Percentiles rank a stretch among this genome's conserved stretches.
These are phyloP conservation scores for Oopsacas minuta DNA, from an alignment of 37 sponge, comb jelly and placozoan genomes.

Conservation along the genomic window DNA sequence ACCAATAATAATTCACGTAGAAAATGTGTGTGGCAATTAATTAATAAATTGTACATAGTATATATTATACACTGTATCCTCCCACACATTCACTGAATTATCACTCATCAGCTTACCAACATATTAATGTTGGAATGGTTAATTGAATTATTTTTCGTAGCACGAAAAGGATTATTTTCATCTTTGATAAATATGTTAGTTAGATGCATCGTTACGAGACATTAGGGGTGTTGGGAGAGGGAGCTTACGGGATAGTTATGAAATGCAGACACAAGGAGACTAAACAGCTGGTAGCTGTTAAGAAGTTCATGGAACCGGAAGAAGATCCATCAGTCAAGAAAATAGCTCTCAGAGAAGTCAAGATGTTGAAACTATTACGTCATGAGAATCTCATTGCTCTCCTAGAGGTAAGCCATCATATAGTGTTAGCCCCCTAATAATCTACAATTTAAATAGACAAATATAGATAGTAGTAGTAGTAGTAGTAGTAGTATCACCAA, in stretches of 20 bases:
- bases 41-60: no score
- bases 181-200: no score
- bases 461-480: background rate
- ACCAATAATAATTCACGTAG: no score
- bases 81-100: no score
- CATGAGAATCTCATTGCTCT: conserved; percentile 93
- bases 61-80: no score
- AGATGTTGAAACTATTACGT: conserved; percentile 82
- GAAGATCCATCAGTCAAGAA: conserved; percentile 94
- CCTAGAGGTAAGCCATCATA: conserved; percentile 54
- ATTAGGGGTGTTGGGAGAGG: conserved; percentile 92
- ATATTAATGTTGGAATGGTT: no score
- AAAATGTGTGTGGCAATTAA: no score
- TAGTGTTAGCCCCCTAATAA: no score
- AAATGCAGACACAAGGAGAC: conserved; percentile 89
- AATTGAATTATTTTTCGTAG: no score
- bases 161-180: no score
- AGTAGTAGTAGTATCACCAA: background rate
- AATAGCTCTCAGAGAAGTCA: conserved; percentile 87
- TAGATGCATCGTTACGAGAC: conserved; percentile 95
- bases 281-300: conserved; percentile 74
- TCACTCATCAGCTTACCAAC: no score
- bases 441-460: no score
- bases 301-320: conserved; percentile 95
- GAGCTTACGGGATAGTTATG: conserved; percentile 96